A percentile compares a stretch with the other conserved stretches of the same genome.
These are phyloP conservation scores for Anguilla obscura DNA, from an alignment of 2,797 vertebrate species.

Conservation along the genomic window DNA sequence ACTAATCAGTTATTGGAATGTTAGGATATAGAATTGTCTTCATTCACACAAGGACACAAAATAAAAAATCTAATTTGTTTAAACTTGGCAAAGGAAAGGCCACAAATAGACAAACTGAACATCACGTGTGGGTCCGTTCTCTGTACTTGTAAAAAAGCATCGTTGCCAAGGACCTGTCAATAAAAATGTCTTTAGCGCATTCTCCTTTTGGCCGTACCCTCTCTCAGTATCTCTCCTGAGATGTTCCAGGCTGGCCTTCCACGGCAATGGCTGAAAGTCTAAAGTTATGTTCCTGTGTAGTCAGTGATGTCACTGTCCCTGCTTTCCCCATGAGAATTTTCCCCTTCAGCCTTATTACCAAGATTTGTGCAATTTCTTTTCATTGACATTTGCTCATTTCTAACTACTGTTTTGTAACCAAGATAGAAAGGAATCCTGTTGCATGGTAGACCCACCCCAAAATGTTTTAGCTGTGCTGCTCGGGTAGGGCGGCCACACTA, in stretches of 20 bases:
- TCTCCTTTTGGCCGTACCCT: neutral
- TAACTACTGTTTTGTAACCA: neutral
- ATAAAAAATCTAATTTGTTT: neutral
- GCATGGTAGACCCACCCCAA: neutral
- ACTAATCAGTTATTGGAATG: neutral
- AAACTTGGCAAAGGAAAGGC: neutral
- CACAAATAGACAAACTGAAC: neutral
- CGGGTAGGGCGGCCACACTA: neutral
- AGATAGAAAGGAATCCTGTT: neutral
- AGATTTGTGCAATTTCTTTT: neutral
- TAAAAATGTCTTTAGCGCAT: neutral
- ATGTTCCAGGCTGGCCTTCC: neutral
- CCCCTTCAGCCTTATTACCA: neutral
- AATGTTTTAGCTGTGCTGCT: neutral
- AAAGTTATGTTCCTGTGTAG: neutral
- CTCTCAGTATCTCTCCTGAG: neutral
- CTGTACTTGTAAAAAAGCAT: neutral
- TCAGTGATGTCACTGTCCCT: neutral
- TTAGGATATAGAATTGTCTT: neutral
- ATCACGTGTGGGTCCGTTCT: neutral
- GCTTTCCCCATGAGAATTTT: neutral
- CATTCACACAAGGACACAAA: neutral
- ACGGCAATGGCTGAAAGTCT: neutral
- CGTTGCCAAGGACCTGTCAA: neutral
- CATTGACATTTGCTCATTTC: neutral